phyloP scores from a whole-genome alignment of 1,140 invertebrate species.

The Anastrepha ludens region DNA sequence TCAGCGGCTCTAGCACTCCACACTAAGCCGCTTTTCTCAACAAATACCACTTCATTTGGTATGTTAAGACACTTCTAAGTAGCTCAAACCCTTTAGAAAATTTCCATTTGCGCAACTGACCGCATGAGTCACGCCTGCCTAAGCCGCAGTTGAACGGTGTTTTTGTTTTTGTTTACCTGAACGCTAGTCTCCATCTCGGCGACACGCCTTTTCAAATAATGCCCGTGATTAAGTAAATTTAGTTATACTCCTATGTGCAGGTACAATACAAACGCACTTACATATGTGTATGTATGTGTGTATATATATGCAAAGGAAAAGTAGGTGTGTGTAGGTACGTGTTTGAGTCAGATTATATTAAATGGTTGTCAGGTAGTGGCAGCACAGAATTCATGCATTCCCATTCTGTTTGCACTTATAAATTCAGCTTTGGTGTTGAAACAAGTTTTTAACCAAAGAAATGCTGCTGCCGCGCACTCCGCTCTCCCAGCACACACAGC shows the following conservation, averaged over 20 bases:
- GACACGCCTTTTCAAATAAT: conserved; percentile 7
- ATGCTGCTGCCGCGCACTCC: background rate
- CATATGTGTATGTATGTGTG: background rate
- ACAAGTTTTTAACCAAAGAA: background rate
- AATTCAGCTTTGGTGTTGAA: conserved; percentile 20
- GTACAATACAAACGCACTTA: background rate
- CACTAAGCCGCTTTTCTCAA: conserved; percentile 33
- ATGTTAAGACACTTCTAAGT: conserved; percentile 2
- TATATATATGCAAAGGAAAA: background rate
- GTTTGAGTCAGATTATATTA: conserved; percentile 13
- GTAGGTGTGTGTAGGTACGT: background rate
- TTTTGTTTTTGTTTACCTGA: background rate
- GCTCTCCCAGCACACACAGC: background rate
- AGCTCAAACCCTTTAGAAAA: conserved; percentile 17
- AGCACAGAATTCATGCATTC: background rate
- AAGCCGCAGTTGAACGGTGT: background rate
- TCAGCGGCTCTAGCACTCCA: conserved; percentile 2
- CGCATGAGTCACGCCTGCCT: conserved; percentile 1
- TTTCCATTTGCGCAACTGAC: background rate
- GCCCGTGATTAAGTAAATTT: background rate
- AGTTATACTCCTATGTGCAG: background rate
- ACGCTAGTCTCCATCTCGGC: background rate
- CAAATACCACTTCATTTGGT: conserved; percentile 23
- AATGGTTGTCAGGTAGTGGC: background rate
- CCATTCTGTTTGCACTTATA: conserved; percentile 30